Evolutionary conservation across 2,888 invertebrate species (phyloP), one percentile per base, ranked within the genome.

Genomic region (Stegana nigrithorax): DNA sequence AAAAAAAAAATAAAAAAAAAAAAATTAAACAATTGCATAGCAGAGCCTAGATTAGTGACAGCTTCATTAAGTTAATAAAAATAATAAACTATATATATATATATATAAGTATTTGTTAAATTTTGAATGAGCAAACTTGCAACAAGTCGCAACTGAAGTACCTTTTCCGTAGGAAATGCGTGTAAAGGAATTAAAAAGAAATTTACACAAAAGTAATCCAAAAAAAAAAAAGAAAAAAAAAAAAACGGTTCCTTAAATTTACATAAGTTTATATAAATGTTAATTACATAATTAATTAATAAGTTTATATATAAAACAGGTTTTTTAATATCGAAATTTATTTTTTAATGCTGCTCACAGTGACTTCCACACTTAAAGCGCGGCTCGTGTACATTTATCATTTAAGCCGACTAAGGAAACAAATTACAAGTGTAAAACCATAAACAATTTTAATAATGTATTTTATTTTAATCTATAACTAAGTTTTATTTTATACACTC

Each of bases 131-230:
- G 10, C 23, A 5, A 10, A 14, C 6, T 17, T 21, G 19, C 60
- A 70, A 47, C 80, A 55, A 74, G 78, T 73, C 80, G 81, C 80
- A 76, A 81, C 81, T 70, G 56, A 76, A 73, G 80, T 80, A 80
- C 80, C 80, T 80, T 76, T 66, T 14, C n/a, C 62, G 62, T 57
- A 32, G 47, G 47, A 25, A 56, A 19, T 19, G 39, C 58, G 36
- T 36, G 29, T 10, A 32, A 62, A 50, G 39, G 51, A 58, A 59
- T 60, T 60, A n/a, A 44, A 47, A 12, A 56, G 7, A 32, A 53
- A 27, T 42, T 45, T 45, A 21, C 1, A 23, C 21, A 45, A 8
- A 45, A 4, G 12, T 8, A 10, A 12, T 32, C 19, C 0, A 14
- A 27, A 27, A 14, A 53, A 10, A 53, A 10, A 29, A 53, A 17